phyloP scores from a whole-genome alignment of 2,113 vertebrate genomes.

The Elachura formosa region DNA sequence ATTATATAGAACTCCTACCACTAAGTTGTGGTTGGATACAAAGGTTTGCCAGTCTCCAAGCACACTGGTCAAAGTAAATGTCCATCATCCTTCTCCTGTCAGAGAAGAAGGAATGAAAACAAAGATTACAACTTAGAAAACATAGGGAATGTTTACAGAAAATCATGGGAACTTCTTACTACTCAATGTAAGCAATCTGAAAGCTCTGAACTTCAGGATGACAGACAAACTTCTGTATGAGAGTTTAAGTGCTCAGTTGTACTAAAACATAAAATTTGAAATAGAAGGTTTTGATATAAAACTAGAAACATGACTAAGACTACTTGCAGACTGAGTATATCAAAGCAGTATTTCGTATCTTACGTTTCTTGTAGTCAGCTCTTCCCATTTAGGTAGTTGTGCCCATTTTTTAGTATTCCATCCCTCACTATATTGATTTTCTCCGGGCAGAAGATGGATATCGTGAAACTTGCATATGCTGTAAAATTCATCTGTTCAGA shows the following conservation, averaged over 20 bases:
- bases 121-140: no score
- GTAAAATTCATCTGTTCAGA: neutral
- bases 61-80: no score
- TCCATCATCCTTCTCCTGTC: no score
- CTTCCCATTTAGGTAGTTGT: neutral
- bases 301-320: neutral
- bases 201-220: no score
- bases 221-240: neutral
- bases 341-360: neutral
- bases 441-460: neutral
- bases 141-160: no score
- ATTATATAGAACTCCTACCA: no score
- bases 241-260: neutral
- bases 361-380: neutral
- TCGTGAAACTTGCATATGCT: accelerated
- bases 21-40: no score
- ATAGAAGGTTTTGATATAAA: neutral
- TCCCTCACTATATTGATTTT: neutral
- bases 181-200: no score
- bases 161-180: no score
- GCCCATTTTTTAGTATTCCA: neutral
- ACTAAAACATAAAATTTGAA: neutral
- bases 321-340: neutral
- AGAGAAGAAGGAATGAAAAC: no score
- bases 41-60: no score